phyloP scores from a whole-genome alignment of 2,113 vertebrate species.

The Melanerpes aurifrons region DNA sequence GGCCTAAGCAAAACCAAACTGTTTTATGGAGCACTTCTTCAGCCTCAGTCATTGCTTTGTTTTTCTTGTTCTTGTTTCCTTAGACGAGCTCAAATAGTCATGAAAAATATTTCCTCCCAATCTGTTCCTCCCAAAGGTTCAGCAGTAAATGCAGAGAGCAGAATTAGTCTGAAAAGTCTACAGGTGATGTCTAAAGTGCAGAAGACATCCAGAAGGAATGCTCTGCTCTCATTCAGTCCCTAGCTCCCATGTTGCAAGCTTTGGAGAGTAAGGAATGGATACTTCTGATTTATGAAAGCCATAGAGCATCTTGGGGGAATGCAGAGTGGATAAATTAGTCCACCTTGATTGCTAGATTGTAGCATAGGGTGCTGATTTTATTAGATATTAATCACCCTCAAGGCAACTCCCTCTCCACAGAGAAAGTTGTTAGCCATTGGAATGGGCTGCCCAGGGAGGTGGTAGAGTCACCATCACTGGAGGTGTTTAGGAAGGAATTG shows the following conservation, averaged over 20 bases:
- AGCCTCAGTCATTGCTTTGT: background rate
- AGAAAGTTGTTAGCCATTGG: too few relatives aligned
- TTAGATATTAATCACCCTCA: background rate
- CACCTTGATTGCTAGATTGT: background rate
- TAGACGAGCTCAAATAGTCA: background rate
- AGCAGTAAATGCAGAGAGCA: background rate
- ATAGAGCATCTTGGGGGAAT: background rate
- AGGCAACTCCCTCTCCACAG: background rate
- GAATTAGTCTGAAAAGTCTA: background rate
- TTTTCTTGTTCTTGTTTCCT: background rate
- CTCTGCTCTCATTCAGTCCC: background rate
- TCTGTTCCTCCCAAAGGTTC: background rate
- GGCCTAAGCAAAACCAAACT: background rate
- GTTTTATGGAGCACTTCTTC: background rate
- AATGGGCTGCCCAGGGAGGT: too few relatives aligned
- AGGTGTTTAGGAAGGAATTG: background rate
- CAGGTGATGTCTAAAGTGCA: background rate
- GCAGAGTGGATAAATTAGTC: background rate
- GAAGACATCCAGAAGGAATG: background rate
- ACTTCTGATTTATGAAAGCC: background rate
- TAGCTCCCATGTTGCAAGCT: background rate
- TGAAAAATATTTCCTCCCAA: background rate
- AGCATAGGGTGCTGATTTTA: fast-evolving
- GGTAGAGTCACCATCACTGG: too few relatives aligned
- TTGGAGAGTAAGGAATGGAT: background rate